Percentiles rank a stretch among this genome's conserved stretches.
These are phyloP conservation scores for Andrena chrysosceles DNA, from an alignment of 2,888 invertebrate species.

Conservation along the genomic window DNA sequence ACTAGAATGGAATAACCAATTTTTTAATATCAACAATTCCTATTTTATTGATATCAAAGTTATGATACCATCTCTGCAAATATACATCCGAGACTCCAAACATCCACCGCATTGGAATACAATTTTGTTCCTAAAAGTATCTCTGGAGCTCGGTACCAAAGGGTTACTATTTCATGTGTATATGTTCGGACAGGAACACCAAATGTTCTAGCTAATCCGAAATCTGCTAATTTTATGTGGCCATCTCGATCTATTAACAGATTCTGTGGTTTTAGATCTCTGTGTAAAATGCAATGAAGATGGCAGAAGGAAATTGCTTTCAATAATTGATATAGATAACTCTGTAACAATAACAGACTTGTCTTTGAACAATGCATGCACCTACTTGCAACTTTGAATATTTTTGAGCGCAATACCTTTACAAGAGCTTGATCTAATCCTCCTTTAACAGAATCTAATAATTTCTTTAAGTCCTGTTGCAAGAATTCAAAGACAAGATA, in stretches of 20 bases:
- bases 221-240: constrained; percentile 97
- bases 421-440: constrained; percentile 88
- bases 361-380: constrained; percentile 49
- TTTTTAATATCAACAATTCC: neutral
- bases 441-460: constrained; percentile 90
- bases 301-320: constrained; percentile 97
- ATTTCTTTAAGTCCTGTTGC: constrained; percentile 96
- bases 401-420: constrained; percentile 86
- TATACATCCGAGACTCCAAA: constrained; percentile 98
- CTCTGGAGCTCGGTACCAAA: constrained; percentile 99
- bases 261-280: constrained; percentile 98
- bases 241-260: constrained; percentile 94
- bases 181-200: constrained; percentile 96
- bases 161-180: constrained; percentile 97
- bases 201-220: constrained; percentile 97
- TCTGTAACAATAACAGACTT: constrained; percentile 80
- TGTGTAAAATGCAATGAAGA: constrained; percentile 94
- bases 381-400: constrained; percentile 16
- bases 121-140: constrained; percentile 95
- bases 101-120: constrained; percentile 96
- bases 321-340: constrained; percentile 94
- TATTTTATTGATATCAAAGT: constrained; percentile 1
- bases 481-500: constrained; percentile 98
- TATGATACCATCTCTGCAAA: constrained; percentile 95
- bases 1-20: neutral